phyloP scores from a whole-genome alignment of 2,797 vertebrate genomes.

The Myotis vivesi region DNA sequence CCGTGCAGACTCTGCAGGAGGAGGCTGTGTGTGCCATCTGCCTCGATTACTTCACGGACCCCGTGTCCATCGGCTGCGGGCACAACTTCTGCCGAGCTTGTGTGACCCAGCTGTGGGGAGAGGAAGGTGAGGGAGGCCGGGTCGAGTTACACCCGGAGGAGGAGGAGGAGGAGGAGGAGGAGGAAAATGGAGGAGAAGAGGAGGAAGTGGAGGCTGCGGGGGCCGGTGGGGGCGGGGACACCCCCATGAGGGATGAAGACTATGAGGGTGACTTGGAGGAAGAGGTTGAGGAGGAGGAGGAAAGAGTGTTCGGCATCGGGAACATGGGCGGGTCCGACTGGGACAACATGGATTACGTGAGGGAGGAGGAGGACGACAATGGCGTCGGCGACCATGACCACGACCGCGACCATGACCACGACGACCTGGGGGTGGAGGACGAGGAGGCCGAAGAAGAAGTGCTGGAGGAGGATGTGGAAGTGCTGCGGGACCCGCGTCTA shows the following conservation, averaged over 20 bases:
- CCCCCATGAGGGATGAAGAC: conserved; percentile 74
- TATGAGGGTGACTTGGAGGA: conserved; percentile 80
- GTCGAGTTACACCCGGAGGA: conserved; percentile 61
- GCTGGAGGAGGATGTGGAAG: conserved; percentile 78
- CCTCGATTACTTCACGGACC: conserved; percentile 84
- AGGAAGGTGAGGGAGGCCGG: conserved; percentile 70
- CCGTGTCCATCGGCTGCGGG: conserved; percentile 84
- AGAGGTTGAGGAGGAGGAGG: conserved; percentile 80
- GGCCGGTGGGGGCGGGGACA: conserved; percentile 66
- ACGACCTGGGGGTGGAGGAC: no score
- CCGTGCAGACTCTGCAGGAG: conserved; percentile 83
- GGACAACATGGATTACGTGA: conserved; percentile 76
- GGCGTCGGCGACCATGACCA: no score
- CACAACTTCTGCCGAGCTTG: conserved; percentile 85
- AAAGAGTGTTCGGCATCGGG: conserved; percentile 73
- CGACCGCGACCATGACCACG: no score
- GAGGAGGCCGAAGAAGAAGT: conserved; percentile 75
- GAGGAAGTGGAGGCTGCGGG: conserved; percentile 68
- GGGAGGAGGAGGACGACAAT: conserved; percentile 68
- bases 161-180: conserved; percentile 51
- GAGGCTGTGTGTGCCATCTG: conserved; percentile 85
- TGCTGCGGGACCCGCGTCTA: background rate
- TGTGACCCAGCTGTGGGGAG: conserved; percentile 82
- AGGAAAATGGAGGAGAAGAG: conserved; percentile 70
- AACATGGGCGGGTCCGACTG: conserved; percentile 65